Evolutionary conservation across 2,113 vertebrate genomes (phyloP).

Genomic region (Rhabdornis inornatus): DNA sequence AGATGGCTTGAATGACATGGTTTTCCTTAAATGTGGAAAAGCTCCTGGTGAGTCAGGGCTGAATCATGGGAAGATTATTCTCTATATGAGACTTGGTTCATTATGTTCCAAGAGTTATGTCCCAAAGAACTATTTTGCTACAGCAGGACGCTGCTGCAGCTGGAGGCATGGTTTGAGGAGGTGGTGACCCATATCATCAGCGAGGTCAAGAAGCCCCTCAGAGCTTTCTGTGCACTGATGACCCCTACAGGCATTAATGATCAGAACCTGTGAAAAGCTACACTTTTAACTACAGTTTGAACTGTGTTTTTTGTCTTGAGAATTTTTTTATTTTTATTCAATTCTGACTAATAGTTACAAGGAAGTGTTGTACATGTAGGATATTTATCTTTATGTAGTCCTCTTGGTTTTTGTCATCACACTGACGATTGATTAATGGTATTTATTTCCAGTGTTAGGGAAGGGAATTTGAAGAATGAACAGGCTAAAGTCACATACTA

Average conservation of each 20-base stretch:
- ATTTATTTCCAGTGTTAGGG: neutral
- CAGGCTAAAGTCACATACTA: neutral
- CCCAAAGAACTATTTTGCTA: neutral
- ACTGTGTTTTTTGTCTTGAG: neutral
- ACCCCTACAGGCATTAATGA: neutral
- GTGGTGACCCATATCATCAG: neutral
- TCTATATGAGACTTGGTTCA: neutral
- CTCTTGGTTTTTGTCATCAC: neutral
- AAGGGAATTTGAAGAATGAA: neutral
- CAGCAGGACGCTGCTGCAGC: neutral
- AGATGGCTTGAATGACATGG: neutral
- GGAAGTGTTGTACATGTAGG: neutral
- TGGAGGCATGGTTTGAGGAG: neutral
- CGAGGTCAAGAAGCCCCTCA: neutral
- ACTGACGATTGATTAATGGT: neutral
- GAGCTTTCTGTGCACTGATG: neutral
- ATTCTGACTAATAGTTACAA: neutral
- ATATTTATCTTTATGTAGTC: neutral
- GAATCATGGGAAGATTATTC: neutral
- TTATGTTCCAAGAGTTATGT: neutral
- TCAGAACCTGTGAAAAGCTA: neutral
- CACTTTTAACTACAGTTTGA: neutral
- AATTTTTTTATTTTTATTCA: neutral
- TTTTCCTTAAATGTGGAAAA: conserved; percentile 3
- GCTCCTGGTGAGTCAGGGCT: conserved; percentile 15